Evolutionary conservation across 92 coral and sea anemone species (phyloP).

Genomic region (Muricea muricata): DNA sequence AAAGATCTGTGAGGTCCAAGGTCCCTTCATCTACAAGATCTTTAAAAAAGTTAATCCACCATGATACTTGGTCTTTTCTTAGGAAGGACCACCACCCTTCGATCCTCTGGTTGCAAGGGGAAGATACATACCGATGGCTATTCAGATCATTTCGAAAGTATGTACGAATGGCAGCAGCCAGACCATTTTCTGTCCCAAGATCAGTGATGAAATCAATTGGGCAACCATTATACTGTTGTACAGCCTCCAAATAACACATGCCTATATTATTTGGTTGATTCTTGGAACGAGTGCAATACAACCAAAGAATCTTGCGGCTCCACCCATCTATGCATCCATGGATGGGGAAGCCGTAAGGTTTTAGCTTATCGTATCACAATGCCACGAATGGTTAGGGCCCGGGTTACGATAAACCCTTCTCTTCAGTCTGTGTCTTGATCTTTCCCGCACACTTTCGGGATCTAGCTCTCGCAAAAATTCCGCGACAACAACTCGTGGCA

Average conservation of each 20-base stretch:
- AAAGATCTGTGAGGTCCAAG: not conserved
- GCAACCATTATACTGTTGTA: conserved; percentile 29
- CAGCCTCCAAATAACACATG: conserved; percentile 33
- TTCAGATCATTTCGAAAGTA: conserved; percentile 4
- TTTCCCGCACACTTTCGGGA: conserved; percentile 53
- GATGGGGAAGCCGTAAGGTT: conserved; percentile 54
- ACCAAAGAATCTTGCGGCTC: conserved; percentile 44
- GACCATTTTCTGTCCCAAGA: conserved; percentile 48
- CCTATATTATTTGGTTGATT: conserved; percentile 41
- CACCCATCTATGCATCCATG: conserved; percentile 66
- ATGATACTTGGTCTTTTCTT: not conserved
- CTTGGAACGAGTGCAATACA: conserved; percentile 42
- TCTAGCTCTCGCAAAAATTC: conserved; percentile 61
- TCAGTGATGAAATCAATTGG: conserved; percentile 37
- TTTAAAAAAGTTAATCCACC: conserved; percentile 29
- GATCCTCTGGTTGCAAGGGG: conserved; percentile 24
- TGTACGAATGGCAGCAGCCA: conserved; percentile 39
- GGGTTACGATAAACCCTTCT: conserved; percentile 58
- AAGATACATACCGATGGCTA: conserved; percentile 28
- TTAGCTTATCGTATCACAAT: conserved; percentile 58
- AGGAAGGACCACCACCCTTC: conserved; percentile 34
- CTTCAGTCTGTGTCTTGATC: conserved; percentile 59
- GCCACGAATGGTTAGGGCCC: conserved; percentile 63
- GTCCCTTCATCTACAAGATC: conserved; percentile 13
- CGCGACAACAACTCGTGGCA: conserved; percentile 50